These are phyloP conservation scores for Okamejei kenojei DNA, from an alignment of 2,797 vertebrate genomes.

Conservation along the genomic window DNA sequence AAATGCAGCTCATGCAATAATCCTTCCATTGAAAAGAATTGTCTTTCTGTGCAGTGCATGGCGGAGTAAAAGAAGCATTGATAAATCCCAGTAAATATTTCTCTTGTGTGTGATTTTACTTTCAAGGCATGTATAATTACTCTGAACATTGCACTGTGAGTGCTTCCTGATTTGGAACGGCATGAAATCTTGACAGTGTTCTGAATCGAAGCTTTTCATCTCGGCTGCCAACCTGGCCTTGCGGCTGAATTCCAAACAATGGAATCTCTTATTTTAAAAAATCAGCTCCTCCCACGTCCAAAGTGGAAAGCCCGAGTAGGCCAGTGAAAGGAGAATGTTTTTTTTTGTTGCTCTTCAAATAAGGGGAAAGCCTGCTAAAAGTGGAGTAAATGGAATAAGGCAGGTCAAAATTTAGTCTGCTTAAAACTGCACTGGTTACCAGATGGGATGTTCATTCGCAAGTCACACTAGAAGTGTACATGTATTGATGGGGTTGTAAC, in stretches of 20 bases:
- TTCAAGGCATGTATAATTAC: not conserved
- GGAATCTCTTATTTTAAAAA: not conserved
- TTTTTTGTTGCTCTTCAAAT: not conserved
- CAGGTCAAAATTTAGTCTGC: not conserved
- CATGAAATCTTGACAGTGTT: not conserved
- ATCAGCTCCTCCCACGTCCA: not conserved
- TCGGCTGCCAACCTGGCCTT: not conserved
- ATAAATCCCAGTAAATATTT: constrained; percentile 1
- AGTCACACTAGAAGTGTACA: not conserved
- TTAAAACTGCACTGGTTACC: not conserved
- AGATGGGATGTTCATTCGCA: not conserved
- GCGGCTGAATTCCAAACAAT: not conserved
- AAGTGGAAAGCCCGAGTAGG: not conserved
- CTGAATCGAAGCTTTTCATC: constrained; percentile 4
- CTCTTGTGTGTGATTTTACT: not conserved
- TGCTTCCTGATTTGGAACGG: not conserved
- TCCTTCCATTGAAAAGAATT: not conserved
- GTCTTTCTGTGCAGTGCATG: not conserved
- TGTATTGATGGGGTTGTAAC: not conserved
- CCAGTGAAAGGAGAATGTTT: not conserved
- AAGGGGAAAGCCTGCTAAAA: not conserved
- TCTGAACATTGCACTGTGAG: not conserved
- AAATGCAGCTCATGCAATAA: not conserved
- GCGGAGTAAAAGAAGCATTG: not conserved
- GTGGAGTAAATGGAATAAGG: not conserved